A percentile compares a stretch with the other conserved stretches of the same genome.
Conservation (phyloP, 1,140 invertebrate species). For the Ectropis grisescens region DNA sequence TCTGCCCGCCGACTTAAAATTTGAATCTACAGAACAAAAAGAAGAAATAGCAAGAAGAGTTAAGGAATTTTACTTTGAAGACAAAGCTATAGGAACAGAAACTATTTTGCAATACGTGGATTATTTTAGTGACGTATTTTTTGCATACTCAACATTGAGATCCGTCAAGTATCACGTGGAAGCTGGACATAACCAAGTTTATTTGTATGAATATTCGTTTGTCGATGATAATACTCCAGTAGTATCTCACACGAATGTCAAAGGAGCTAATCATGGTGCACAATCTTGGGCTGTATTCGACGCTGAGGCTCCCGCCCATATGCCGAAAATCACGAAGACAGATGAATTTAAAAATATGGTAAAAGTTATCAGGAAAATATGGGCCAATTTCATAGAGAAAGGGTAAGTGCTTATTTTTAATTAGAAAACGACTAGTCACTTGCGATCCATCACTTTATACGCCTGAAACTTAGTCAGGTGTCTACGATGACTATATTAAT, state of each 20-base stretch:
- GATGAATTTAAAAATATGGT: no score
- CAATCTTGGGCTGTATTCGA: no score
- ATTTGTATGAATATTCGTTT: conserved; percentile 19
- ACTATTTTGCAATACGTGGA: conserved; percentile 14
- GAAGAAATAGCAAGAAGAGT: conserved; percentile 9
- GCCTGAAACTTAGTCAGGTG: no score
- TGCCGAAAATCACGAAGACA: no score
- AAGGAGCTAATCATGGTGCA: conserved; percentile 15
- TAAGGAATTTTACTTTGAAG: conserved; percentile 20
- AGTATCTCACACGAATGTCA: conserved; percentile 8
- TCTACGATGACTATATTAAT: no score
- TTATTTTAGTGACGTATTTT: conserved; percentile 17
- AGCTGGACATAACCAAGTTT: conserved; percentile 15
- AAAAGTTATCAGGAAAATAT: no score
- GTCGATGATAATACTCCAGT: conserved; percentile 3
- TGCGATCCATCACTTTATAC: no score
- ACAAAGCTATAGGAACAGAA: conserved; percentile 3
- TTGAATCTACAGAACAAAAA: conserved; percentile 9
- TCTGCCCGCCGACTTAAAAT: conserved; percentile 16
- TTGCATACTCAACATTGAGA: conserved; percentile 6
- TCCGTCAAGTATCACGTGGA: conserved; percentile 9
- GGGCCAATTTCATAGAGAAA: no score
- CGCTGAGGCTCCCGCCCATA: no score
- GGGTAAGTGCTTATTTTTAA: no score
- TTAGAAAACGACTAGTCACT: no score